Base-by-base conservation (phyloP, 1,140 invertebrate species). In the Nasonia vitripennis region DNA sequence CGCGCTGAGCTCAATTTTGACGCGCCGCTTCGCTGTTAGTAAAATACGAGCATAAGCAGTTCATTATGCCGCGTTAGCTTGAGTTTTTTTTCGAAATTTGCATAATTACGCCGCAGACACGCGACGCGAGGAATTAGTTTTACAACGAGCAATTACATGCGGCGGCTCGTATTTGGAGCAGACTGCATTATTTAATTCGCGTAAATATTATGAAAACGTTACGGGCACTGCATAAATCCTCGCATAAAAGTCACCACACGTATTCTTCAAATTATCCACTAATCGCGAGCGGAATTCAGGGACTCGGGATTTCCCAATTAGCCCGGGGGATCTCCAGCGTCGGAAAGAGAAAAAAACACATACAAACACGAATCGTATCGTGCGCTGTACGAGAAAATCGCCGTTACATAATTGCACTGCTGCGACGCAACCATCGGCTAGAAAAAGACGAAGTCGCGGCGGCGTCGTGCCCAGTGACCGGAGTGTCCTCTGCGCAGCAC, bases 401-500 rank as follows among this genome's bases (percentile, higher is more conserved):
- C 11, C 62, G 83, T 85, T 85, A 80, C 83, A 80, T 85, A 85
- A 85, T 78, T 27, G 51, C 51, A 4, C 74, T 48, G 34, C 75
- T 12, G 71, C 10, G 9, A 48, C 7, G 83, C 81, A 80, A 87
- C 87, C 73, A 45, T 27, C 73, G 73, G 73, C 37, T 62, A 62
- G 12, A 48, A 23, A 70, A 67, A 70, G 62, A 67, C 11, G 34
- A 20, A 12, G 31, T n/a, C 51, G 23, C 70, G 74, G 71, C 87
- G 88, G 78, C 81, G 17, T 12, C 67, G 87, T 90, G 90, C 87
- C 87, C 90, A 90, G 87, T 92, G 92, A 92, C 92, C 92, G 90
- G 90, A 92, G 90, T 92, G 91, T 92, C 91, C 92, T 92, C 89
- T 89, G 87, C 88, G 71, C 83, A 85, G 87, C 88, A 68, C 82